Conservation (phyloP, 1,140 invertebrate species). For the Caerostris darwini region DNA sequence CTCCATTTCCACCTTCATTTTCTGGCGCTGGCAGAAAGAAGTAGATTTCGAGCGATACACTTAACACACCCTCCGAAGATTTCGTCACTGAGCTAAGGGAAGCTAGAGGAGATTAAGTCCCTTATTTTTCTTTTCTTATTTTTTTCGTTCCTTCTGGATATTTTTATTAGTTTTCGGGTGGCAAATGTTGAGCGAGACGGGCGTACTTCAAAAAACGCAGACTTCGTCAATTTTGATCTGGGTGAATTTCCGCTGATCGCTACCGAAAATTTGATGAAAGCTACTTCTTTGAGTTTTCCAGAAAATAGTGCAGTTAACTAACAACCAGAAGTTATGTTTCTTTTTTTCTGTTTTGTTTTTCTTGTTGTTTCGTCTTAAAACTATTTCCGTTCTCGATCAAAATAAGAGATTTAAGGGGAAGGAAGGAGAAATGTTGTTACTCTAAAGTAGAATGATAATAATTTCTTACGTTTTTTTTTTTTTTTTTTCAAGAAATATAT, state of each 20-base stretch:
- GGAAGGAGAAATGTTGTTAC: neutral
- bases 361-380: neutral
- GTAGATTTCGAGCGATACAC: slow-evolving; percentile 50
- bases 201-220: slow-evolving; percentile 53
- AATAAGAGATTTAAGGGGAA: slow-evolving; percentile 11
- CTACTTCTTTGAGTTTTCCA: slow-evolving; percentile 23
- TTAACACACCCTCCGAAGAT: slow-evolving; percentile 58
- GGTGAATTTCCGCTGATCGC: slow-evolving; percentile 56
- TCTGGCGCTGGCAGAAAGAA: neutral
- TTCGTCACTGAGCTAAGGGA: slow-evolving; percentile 34
- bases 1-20: slow-evolving; percentile 3
- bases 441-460: neutral
- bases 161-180: slow-evolving; percentile 43
- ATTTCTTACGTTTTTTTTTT: neutral
- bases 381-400: slow-evolving; percentile 33
- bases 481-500: no score
- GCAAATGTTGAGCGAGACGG: neutral
- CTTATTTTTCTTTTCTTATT: neutral
- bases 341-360: neutral
- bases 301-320: slow-evolving; percentile 31
- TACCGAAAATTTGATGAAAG: slow-evolving; percentile 47
- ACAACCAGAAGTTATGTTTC: neutral
- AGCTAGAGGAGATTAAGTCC: neutral
- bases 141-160: neutral
- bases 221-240: slow-evolving; percentile 42